Evolutionary conservation across 2,888 invertebrate species (phyloP), one percentile per base, ranked within the genome.

Genomic region (Sphaeridia pumilis): DNA sequence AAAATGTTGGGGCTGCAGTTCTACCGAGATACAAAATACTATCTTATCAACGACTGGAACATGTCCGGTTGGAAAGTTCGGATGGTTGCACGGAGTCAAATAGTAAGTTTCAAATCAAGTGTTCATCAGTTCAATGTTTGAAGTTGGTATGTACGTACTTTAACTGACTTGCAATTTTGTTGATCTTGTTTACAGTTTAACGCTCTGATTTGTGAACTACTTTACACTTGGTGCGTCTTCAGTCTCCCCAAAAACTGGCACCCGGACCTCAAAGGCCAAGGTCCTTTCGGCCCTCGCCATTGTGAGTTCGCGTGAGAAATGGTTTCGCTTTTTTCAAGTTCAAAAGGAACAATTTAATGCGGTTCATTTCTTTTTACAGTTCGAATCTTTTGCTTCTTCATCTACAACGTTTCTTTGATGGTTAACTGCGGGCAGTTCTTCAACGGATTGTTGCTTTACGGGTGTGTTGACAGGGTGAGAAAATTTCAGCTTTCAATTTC

Each of bases 361-460:
- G 12, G 41, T 41, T 10, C 7, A 27, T 24, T 22, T 10, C 5
- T 17, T 36, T 42, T 42, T 50, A 1, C 36, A 51, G 51, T 45
- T 45, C 45, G 51, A 14, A 51, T 51, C 10, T 51, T 51, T 22
- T 51, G 51, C 42, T 51, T 51, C 26, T 51, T 51, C 25, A 21
- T 46, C 25, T 51, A 51, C 51, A 51, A 51, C 45, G 25, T 51
- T 17, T 45, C 51, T 7, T 26, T 44, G 24, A 45, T 51, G n/a
- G 27, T 45, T 12, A 51, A 51, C 36, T 51, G 51, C 34, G 51
- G 45, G 7, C 51, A 51, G 21, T 51, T 51, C 28, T 51, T 51
- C 25, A 51, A 51, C 35, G 51, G 51, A 20, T 35, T 51, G 14
- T 25, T 51, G 10, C 36, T 51, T n/a, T 51, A 51, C 45, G 25